phyloP scores from a whole-genome alignment of 2,797 vertebrate species.

The Sebastes diploproa region DNA sequence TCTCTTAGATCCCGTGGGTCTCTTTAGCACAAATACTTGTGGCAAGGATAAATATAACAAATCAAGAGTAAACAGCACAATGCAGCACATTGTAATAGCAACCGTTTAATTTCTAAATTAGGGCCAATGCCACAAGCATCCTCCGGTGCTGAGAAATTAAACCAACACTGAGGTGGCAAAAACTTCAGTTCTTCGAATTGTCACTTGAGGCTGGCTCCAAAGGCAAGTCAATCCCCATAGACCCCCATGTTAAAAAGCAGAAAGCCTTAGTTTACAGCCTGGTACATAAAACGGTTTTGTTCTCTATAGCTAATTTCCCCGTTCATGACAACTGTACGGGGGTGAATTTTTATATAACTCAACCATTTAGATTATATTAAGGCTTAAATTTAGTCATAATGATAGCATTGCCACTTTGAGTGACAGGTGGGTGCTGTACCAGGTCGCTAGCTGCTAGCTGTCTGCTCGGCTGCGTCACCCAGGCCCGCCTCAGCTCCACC shows the following conservation, averaged over 20 bases:
- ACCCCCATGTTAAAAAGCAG: not conserved
- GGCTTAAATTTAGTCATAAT: not conserved
- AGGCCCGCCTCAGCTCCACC: too few species aligned
- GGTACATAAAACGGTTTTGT: too few species aligned
- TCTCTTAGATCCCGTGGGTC: slow-evolving; percentile 7
- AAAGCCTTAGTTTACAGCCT: not conserved
- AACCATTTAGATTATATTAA: not conserved
- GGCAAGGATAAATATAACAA: slow-evolving; percentile 12
- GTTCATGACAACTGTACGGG: not conserved
- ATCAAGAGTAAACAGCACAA: slow-evolving; percentile 28
- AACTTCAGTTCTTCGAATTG: not conserved
- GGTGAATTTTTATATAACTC: not conserved
- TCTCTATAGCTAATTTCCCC: not conserved
- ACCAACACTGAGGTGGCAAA: not conserved
- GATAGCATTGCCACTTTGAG: not conserved
- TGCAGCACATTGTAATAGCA: not conserved
- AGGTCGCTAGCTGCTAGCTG: too few species aligned
- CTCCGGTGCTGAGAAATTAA: not conserved
- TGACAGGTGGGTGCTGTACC: too few species aligned
- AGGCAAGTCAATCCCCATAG: not conserved
- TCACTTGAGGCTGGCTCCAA: not conserved
- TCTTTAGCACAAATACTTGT: slow-evolving; percentile 10
- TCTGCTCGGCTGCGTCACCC: too few species aligned
- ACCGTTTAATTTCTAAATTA: slow-evolving; percentile 24
- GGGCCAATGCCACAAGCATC: slow-evolving; percentile 8